These are phyloP conservation scores for Daphoenositta chrysoptera DNA, from an alignment of 2,113 vertebrate species.

Conservation along the genomic window DNA sequence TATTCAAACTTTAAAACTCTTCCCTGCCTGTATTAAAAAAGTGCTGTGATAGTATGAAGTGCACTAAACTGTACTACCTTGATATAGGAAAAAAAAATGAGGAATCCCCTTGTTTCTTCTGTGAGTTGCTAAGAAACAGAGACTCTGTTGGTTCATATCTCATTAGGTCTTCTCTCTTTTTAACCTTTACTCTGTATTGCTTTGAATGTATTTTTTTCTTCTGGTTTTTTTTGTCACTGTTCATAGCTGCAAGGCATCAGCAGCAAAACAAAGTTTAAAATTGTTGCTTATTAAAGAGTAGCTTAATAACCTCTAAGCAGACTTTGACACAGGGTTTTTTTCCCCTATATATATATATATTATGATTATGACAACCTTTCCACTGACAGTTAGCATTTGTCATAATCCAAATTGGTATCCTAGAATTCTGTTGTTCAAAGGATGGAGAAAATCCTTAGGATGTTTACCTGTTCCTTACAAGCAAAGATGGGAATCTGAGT, in stretches of 20 bases:
- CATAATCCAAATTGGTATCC: neutral
- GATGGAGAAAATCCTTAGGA: conserved; percentile 40
- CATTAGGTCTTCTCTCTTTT: conserved; percentile 66
- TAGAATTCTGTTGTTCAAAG: conserved; percentile 18
- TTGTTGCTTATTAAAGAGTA: conserved; percentile 57
- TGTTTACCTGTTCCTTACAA: conserved; percentile 57
- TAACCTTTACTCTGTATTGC: conserved; percentile 74
- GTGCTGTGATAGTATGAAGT: conserved; percentile 68
- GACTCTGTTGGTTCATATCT: conserved; percentile 34
- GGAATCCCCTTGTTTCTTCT: conserved; percentile 61
- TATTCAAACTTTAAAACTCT: conserved; percentile 64
- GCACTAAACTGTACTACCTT: conserved; percentile 52
- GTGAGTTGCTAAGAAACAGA: conserved; percentile 66
- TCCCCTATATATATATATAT: neutral
- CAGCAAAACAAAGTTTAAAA: conserved; percentile 66
- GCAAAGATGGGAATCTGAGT: conserved; percentile 57
- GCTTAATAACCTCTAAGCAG: conserved; percentile 52
- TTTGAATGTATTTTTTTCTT: conserved; percentile 63
- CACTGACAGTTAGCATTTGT: neutral
- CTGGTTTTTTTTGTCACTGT: conserved; percentile 63
- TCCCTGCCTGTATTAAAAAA: conserved; percentile 70
- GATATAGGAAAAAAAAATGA: conserved; percentile 61
- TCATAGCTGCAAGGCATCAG: conserved; percentile 64
- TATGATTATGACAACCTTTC: conserved; percentile 23
- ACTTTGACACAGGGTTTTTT: conserved; percentile 3